A percentile compares a stretch with the other conserved stretches of the same genome.
phyloP scores from a whole-genome alignment of 1,140 invertebrate genomes.

The Macrobrachium nipponense region DNA sequence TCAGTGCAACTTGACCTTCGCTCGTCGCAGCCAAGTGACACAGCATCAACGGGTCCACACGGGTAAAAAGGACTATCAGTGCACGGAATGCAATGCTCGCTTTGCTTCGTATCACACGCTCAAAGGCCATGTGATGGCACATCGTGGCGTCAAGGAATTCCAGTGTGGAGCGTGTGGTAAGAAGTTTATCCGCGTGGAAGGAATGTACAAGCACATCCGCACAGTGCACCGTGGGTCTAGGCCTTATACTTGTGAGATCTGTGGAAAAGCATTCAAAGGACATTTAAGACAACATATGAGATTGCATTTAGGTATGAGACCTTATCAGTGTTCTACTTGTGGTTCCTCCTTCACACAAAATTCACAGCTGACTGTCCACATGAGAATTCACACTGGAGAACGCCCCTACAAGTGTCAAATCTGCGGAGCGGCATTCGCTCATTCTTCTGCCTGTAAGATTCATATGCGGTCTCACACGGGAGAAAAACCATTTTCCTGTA shows the following conservation, averaged over 20 bases:
- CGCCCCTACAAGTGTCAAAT: conserved; percentile 80
- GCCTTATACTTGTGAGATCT: conserved; percentile 84
- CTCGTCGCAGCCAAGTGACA: conserved; percentile 81
- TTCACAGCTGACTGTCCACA: conserved; percentile 93
- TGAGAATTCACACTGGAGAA: conserved; percentile 88
- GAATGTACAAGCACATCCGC: conserved; percentile 84
- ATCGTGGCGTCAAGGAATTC: conserved; percentile 89
- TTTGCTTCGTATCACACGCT: conserved; percentile 67
- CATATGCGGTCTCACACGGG: conserved; percentile 64
- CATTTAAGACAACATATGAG: conserved; percentile 87
- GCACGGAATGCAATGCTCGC: conserved; percentile 70
- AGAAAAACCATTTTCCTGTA: conserved; percentile 63
- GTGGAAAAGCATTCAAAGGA: conserved; percentile 89
- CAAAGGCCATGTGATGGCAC: conserved; percentile 71
- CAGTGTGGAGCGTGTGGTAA: conserved; percentile 87
- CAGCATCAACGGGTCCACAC: conserved; percentile 92
- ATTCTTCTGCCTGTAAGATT: conserved; percentile 63
- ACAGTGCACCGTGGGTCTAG: conserved; percentile 80
- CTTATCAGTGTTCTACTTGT: conserved; percentile 76
- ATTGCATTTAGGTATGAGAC: conserved; percentile 78
- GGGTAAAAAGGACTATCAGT: conserved; percentile 75
- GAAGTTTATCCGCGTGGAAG: conserved; percentile 78
- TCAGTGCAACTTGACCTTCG: conserved; percentile 85
- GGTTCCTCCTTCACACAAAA: conserved; percentile 90
- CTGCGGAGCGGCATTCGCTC: conserved; percentile 60